A percentile compares a stretch with the other conserved stretches of the same genome.
These are phyloP conservation scores for Formicarius rufipectus DNA, from an alignment of 2,113 vertebrate genomes.

Conservation along the genomic window DNA sequence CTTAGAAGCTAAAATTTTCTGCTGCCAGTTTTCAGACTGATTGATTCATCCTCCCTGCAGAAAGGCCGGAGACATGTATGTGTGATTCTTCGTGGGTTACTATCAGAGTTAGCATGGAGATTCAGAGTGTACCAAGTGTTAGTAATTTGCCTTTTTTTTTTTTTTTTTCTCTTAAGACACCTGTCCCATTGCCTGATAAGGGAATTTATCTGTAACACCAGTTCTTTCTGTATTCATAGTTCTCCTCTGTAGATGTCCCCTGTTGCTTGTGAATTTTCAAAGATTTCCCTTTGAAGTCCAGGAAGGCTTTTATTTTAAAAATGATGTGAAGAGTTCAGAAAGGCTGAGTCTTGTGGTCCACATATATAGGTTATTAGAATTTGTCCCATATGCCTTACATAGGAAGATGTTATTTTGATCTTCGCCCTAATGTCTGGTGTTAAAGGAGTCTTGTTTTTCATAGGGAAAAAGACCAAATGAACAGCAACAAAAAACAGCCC, in stretches of 20 bases:
- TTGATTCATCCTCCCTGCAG: not conserved
- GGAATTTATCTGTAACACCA: not conserved
- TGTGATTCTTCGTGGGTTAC: not conserved
- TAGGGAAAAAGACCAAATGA: not conserved
- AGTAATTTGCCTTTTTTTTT: not conserved
- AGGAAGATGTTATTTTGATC: not conserved
- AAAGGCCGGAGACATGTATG: not conserved
- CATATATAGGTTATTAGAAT: not conserved
- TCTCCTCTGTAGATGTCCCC: not conserved
- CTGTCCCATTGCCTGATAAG: not conserved
- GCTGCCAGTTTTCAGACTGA: not conserved
- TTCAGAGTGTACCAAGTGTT: not conserved
- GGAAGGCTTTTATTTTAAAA: slow-evolving; percentile 36
- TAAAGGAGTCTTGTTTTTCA: not conserved
- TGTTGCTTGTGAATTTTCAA: slow-evolving; percentile 15
- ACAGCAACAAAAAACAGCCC: not conserved
- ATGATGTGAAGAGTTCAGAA: not conserved
- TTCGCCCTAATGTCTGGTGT: not conserved
- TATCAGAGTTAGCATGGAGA: not conserved
- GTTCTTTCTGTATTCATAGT: not conserved
- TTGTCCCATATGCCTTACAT: not conserved
- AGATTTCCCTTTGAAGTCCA: slow-evolving; percentile 15
- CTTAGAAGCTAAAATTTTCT: not conserved
- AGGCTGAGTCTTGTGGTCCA: not conserved
- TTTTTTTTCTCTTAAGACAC: not conserved